Evolutionary conservation across 2,888 invertebrate genomes (phyloP).

Genomic region (Gari tellinella): DNA sequence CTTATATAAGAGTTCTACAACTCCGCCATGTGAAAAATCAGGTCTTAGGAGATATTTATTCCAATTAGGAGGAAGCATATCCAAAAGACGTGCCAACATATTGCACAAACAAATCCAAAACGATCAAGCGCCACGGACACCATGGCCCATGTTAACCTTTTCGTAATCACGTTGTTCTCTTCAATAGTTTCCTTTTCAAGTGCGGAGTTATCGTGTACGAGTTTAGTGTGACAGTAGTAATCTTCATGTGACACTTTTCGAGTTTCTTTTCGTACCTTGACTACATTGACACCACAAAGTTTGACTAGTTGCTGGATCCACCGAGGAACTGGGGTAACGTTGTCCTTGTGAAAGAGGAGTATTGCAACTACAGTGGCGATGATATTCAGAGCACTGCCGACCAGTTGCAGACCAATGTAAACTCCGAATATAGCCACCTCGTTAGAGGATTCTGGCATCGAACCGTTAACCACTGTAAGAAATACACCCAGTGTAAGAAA

Average conservation of each 20-base stretch:
- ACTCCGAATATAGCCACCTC: conserved; percentile 60
- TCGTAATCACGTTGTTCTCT: not conserved
- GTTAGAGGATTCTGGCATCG: conserved; percentile 62
- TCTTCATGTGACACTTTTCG: no score
- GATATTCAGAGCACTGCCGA: conserved; percentile 60
- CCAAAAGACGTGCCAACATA: conserved; percentile 40
- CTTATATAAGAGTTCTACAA: no score
- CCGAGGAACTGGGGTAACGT: conserved; percentile 30
- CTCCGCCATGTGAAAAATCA: no score
- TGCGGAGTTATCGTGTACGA: no score
- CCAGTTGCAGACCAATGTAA: conserved; percentile 58
- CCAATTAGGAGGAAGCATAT: conserved; percentile 33
- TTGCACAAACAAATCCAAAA: conserved; percentile 42
- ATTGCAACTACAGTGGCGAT: conserved; percentile 58
- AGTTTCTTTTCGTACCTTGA: not conserved
- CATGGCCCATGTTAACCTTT: conserved; percentile 45
- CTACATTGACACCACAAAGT: conserved; percentile 20
- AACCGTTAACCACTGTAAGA: conserved; percentile 58
- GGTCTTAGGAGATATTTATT: not conserved
- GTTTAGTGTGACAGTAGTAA: no score
- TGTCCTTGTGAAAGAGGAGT: conserved; percentile 46
- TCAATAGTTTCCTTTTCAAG: no score
- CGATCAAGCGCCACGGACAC: conserved; percentile 56
- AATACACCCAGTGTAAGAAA: conserved; percentile 65
- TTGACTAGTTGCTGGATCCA: conserved; percentile 13